phyloP scores from a whole-genome alignment of 2,888 invertebrate species.

The Prosapia bicincta region DNA sequence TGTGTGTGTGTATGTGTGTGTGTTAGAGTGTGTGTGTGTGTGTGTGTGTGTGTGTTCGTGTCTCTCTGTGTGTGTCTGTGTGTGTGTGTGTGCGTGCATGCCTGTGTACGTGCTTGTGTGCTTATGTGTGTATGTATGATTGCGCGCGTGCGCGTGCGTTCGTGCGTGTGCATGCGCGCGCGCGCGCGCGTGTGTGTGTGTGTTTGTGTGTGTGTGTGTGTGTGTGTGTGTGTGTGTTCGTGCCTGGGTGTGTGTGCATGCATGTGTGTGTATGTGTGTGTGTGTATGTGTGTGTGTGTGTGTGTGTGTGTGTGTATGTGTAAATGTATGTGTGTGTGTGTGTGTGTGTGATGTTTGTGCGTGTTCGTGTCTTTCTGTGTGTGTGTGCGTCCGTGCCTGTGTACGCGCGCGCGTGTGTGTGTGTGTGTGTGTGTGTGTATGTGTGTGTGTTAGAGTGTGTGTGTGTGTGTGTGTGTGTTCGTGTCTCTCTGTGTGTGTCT shows the following conservation, averaged over 20 bases:
- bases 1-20: no score
- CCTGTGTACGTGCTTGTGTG: no score
- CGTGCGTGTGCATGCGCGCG: neutral
- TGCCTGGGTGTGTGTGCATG: conserved; percentile 3
- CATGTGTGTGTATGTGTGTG: conserved; percentile 5
- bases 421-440: conserved; percentile 4
- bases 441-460: conserved; percentile 6
- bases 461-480: conserved; percentile 9
- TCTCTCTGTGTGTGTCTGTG: no score
- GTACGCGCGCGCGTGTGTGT: neutral
- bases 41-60: no score
- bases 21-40: no score
- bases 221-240: conserved; percentile 9
- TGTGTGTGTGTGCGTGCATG: no score
- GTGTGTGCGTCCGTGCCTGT: neutral
- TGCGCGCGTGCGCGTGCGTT: no score
- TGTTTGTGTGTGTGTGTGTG: conserved; percentile 8
- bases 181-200: conserved; percentile 3
- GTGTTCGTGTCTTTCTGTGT: neutral
- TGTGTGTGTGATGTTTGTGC: neutral
- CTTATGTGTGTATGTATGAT: no score
- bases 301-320: conserved; percentile 9
- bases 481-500: conserved; percentile 4
- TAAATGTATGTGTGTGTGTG: neutral
- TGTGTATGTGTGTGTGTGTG: conserved; percentile 9